Base-by-base conservation (phyloP, 2,113 vertebrate species). In the Zingel zingel region DNA sequence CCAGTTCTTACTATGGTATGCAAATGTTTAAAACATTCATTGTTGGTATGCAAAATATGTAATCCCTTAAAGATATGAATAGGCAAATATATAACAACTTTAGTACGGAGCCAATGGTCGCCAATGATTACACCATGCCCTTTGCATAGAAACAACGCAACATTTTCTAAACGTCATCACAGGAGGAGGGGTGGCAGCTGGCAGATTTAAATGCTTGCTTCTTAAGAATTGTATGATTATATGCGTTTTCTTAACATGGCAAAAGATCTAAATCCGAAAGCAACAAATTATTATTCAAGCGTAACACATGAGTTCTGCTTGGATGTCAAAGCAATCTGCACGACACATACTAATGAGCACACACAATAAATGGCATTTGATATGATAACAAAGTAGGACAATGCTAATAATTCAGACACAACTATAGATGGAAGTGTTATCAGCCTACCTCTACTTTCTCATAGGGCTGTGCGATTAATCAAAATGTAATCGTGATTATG, bases 21-120 rank as follows among this genome's bases (percentile, higher is more conserved):
- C 87, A 90, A 88, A 92, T 81, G 77, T 56, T 68, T 86, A 51
- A 90, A 71, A 81, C 74, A 82, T 84, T 56, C 79, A 68, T 89
- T 84, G 73, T 86, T 89, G 70, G 63, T 77, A 92, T 86, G 91
- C 79, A 90, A 90, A 92, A 43, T 11, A 11, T 88, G 70, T 51
- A 68, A 77, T 85, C 85, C 58, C 75, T 65, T 30, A 76, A 77
- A 78, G 47, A 82, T 74, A 84, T 79, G 84, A 84, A 89, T 77
- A 89, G 76, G 70, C 79, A 83, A 89, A 84, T 30, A 75, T 14
- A 87, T 66, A 67, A 57, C 39, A 84, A 74, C 61, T 69, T 69
- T 43, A 57, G 84, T 39, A 39, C 21, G 45, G 30, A 70, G 78
- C 36, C 15, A 5, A 39, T 58, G 66, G 80, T 77, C 39, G 15